Conservation (phyloP, 37 sponge, comb jelly and placozoan genomes). For the Theonella swinhoei region DNA sequence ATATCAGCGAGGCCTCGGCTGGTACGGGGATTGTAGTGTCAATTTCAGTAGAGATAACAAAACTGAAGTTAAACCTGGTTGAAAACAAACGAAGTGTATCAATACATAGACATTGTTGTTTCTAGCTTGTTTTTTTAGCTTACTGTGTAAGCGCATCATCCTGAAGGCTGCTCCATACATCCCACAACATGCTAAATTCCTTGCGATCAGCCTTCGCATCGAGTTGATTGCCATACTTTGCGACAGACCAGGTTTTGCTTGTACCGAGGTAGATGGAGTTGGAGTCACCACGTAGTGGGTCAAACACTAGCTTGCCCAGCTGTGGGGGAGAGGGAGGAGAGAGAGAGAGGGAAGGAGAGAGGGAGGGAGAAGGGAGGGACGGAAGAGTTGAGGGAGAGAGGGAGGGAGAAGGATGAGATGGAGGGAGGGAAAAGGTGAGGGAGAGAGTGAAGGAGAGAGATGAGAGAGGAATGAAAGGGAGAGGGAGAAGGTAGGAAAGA, state of each 20-base stretch:
- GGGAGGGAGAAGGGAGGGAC: constrained; percentile 8
- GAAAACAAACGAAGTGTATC: too few relatives aligned
- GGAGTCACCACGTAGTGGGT: constrained; percentile 20
- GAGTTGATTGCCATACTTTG: constrained; percentile 3
- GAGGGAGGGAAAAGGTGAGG: background rate
- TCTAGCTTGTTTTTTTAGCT: background rate
- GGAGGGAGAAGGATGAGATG: constrained; percentile 15
- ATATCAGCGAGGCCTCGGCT: constrained; percentile 35
- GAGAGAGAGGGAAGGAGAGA: constrained; percentile 11
- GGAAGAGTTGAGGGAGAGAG: constrained; percentile 8
- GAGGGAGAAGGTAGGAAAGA: constrained; percentile 19
- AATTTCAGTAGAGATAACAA: constrained; percentile 22
- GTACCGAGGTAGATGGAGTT: constrained; percentile 52
- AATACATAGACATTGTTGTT: background rate
- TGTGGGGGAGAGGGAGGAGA: constrained; percentile 11
- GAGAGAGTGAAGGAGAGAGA: constrained; percentile 21
- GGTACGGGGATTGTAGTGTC: constrained; percentile 20
- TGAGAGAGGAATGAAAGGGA: background rate
- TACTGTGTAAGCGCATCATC: constrained; percentile 32
- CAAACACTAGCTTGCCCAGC: constrained; percentile 60
- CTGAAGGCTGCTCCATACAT: constrained; percentile 26
- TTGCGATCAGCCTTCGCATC: constrained; percentile 21
- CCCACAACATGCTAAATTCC: constrained; percentile 33
- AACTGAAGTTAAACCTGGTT: constrained; percentile 37
- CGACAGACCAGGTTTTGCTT: background rate